Percentiles rank a stretch among this genome's conserved stretches.
These are phyloP conservation scores for Yponomeuta malinellus DNA, from an alignment of 2,888 invertebrate species.

Conservation along the genomic window DNA sequence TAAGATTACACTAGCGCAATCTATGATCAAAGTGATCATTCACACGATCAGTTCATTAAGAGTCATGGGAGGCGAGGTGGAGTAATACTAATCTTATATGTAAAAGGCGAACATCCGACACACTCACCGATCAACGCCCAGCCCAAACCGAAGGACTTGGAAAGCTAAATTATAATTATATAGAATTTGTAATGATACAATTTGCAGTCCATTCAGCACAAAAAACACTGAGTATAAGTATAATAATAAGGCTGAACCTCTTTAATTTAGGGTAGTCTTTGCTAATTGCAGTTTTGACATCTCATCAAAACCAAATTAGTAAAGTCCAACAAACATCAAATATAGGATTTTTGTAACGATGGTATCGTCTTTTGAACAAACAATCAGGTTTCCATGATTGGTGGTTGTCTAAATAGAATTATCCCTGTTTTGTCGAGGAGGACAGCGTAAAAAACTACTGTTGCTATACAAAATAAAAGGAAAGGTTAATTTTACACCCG, in stretches of 20 bases:
- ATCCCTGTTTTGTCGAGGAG: constrained; percentile 30
- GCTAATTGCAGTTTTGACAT: constrained; percentile 28
- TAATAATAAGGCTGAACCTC: neutral
- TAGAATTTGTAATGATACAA: neutral
- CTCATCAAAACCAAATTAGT: constrained; percentile 27
- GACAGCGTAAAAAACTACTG: constrained; percentile 20
- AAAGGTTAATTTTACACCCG: constrained; percentile 72
- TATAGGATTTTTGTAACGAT: constrained; percentile 35
- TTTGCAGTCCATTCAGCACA: neutral
- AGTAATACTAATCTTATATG: neutral
- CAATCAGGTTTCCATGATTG: constrained; percentile 38
- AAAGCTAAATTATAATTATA: neutral
- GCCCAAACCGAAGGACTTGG: too few relatives aligned
- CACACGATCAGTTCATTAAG: constrained; percentile 12
- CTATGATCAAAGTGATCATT: constrained; percentile 18
- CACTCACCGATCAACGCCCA: too few relatives aligned
- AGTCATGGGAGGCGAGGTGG: neutral
- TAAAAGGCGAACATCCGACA: neutral
- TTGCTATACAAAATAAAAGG: constrained; percentile 44
- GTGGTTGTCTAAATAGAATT: constrained; percentile 23
- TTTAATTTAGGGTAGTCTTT: constrained; percentile 16
- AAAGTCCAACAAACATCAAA: constrained; percentile 23
- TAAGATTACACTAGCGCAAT: constrained; percentile 23
- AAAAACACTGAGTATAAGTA: neutral
- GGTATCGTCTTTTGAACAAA: constrained; percentile 46